phyloP scores from a whole-genome alignment of 1,140 invertebrate species.

The Brachionus manjavacas region DNA sequence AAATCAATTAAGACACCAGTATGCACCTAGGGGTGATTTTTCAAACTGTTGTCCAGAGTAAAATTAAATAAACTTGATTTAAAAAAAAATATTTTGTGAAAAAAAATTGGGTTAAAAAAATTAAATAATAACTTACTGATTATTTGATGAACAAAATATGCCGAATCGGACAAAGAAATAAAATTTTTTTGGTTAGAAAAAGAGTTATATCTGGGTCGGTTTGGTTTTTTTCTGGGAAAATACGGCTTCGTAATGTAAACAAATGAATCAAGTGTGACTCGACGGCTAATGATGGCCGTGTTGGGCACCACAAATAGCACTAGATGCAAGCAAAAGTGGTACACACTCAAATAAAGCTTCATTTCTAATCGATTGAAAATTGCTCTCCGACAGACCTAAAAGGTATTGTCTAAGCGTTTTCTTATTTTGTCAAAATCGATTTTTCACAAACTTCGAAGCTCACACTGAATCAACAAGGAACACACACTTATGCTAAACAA shows the following conservation, averaged over 20 bases:
- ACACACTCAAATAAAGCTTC: neutral
- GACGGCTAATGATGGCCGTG: neutral
- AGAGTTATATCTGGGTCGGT: neutral
- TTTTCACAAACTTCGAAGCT: neutral
- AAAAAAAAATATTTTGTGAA: too few relatives aligned
- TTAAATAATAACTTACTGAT: constrained; percentile 3
- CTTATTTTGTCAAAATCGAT: neutral
- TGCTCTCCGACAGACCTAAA: neutral
- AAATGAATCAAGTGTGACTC: neutral
- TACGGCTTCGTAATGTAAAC: neutral
- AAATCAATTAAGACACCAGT: too few relatives aligned
- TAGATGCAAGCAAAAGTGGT: neutral
- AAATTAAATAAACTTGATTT: too few relatives aligned
- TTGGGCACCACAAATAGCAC: neutral
- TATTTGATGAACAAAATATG: neutral
- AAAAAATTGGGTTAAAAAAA: neutral
- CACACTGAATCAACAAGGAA: constrained; percentile 1
- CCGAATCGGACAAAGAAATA: neutral
- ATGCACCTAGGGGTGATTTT: too few relatives aligned
- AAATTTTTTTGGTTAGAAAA: constrained; percentile 32
- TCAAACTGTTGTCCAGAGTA: too few relatives aligned
- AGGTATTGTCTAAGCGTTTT: neutral
- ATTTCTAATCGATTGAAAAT: neutral
- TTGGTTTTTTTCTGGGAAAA: neutral
- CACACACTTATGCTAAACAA: neutral